These are phyloP conservation scores for Phaonia tiefii DNA, from an alignment of 2,888 invertebrate species.

Conservation along the genomic window DNA sequence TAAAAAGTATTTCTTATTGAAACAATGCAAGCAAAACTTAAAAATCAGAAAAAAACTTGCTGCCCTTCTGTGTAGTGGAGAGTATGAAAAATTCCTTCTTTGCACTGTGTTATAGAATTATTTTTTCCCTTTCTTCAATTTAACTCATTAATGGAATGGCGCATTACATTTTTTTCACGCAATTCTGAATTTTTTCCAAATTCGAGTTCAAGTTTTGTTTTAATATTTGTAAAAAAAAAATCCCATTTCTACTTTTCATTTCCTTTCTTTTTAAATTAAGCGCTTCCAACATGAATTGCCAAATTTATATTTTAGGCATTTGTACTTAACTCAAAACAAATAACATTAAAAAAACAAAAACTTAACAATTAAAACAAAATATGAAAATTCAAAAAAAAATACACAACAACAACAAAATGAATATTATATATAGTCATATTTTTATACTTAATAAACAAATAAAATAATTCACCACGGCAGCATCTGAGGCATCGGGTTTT, in stretches of 20 bases:
- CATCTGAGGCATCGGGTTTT: conserved; percentile 32
- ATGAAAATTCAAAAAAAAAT: conserved; percentile 23
- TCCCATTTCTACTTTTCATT: neutral
- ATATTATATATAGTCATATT: conserved; percentile 42
- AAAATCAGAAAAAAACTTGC: too few species aligned
- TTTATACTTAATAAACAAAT: conserved; percentile 35
- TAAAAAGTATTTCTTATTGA: too few species aligned
- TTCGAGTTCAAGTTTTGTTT: neutral
- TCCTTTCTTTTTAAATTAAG: conserved; percentile 73
- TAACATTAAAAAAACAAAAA: conserved; percentile 42
- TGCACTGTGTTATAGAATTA: too few species aligned
- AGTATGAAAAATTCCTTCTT: too few species aligned
- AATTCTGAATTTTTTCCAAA: too few species aligned
- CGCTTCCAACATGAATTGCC: conserved; percentile 80
- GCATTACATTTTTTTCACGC: conserved; percentile 14
- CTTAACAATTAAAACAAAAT: neutral
- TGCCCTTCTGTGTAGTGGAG: too few species aligned
- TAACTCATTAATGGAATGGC: conserved; percentile 32
- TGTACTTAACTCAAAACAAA: conserved; percentile 46
- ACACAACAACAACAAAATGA: conserved; percentile 32
- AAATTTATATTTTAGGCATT: conserved; percentile 75
- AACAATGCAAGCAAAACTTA: too few species aligned
- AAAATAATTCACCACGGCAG: conserved; percentile 39
- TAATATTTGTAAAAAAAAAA: conserved; percentile 36
- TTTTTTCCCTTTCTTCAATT: neutral